phyloP scores from a whole-genome alignment of 2,888 invertebrate genomes.

The Conops quadrifasciatus region DNA sequence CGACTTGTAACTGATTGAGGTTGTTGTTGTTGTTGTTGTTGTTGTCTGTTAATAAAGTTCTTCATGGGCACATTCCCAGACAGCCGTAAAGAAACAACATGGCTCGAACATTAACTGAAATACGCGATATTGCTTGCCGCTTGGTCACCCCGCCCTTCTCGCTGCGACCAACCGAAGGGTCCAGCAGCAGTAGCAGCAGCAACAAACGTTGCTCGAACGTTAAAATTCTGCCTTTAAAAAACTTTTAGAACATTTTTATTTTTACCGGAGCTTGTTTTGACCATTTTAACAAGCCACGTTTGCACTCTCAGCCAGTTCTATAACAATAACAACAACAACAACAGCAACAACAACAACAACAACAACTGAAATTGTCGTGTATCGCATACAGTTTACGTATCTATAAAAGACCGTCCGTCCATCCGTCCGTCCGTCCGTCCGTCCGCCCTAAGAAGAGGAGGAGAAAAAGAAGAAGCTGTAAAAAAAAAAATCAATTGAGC shows the following conservation, averaged over 20 bases:
- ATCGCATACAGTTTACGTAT: background rate
- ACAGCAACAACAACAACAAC: background rate
- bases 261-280: slow-evolving; percentile 31
- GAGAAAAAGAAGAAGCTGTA: background rate
- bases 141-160: background rate
- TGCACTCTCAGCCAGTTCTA: background rate
- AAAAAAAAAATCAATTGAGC: slow-evolving; percentile 15
- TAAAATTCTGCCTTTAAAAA: slow-evolving; percentile 20
- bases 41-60: slow-evolving; percentile 45
- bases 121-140: background rate
- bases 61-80: slow-evolving; percentile 44
- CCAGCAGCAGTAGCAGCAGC: background rate
- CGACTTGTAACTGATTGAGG: background rate
- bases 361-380: background rate
- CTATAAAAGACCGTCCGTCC: too few relatives aligned
- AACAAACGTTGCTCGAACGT: background rate
- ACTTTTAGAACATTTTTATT: slow-evolving; percentile 31
- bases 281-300: slow-evolving; percentile 37
- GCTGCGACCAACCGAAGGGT: background rate
- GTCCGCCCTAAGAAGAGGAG: background rate
- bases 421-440: too few relatives aligned
- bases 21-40: slow-evolving; percentile 10
- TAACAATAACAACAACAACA: background rate
- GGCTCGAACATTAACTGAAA: slow-evolving; percentile 42
- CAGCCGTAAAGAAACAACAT: slow-evolving; percentile 48